A percentile compares a stretch with the other conserved stretches of the same genome.
Conservation (phyloP, 2,113 vertebrate genomes). For the Hippocampus mohnikei region DNA sequence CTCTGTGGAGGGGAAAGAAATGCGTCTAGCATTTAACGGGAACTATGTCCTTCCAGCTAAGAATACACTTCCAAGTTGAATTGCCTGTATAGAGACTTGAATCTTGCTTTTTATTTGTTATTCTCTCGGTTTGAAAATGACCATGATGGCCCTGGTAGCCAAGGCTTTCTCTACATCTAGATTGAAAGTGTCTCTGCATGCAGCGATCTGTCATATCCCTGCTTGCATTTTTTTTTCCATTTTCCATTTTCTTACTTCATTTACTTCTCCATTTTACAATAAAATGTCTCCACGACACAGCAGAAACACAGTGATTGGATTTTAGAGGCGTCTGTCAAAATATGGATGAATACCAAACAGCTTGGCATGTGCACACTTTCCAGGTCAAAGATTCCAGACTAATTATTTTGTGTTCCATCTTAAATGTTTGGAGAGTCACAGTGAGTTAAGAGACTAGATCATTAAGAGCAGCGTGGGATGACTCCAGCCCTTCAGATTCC, state of each 20-base stretch:
- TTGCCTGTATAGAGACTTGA: conserved; percentile 14
- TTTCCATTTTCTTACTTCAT: too few species aligned
- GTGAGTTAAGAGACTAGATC: conserved; percentile 59
- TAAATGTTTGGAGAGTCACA: conserved; percentile 56
- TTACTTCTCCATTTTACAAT: conserved; percentile 11
- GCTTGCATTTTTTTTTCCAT: conserved; percentile 5
- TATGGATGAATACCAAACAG: conserved; percentile 28
- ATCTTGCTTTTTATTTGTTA: conserved; percentile 6
- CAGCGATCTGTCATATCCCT: conserved; percentile 4
- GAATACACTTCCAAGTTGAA: conserved; percentile 25
- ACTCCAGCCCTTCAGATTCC: conserved; percentile 72
- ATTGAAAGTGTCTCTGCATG: conserved; percentile 15
- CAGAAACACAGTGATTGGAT: conserved; percentile 22
- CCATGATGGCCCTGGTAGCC: conserved; percentile 6
- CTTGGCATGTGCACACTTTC: conserved; percentile 14
- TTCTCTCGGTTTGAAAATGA: conserved; percentile 11
- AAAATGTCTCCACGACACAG: conserved; percentile 20
- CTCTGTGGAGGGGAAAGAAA: conserved; percentile 41
- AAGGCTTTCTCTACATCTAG: conserved; percentile 7
- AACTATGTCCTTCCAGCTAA: conserved; percentile 33
- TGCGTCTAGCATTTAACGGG: conserved; percentile 23
- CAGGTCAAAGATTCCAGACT: conserved; percentile 39
- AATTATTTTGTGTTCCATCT: conserved; percentile 31
- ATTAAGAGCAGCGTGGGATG: conserved; percentile 64
- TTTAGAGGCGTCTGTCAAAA: conserved; percentile 23